A percentile compares a stretch with the other conserved stretches of the same genome.
Evolutionary conservation across 2,113 vertebrate genomes (phyloP).

Genomic region (Accipiter cooperii): DNA sequence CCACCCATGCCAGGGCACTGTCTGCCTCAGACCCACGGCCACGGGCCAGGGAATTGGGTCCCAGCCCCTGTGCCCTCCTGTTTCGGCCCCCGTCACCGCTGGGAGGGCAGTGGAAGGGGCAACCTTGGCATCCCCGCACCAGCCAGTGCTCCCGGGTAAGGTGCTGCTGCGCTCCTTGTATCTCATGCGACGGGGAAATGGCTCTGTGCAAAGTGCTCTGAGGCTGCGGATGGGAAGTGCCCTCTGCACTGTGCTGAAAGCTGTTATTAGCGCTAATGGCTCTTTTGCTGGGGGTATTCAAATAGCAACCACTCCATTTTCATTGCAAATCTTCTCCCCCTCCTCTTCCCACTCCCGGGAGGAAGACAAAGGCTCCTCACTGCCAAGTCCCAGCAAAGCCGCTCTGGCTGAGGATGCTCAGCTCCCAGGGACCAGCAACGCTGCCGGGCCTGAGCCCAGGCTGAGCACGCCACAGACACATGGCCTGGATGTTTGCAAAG

Average conservation of each 20-base stretch:
- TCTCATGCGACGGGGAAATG: neutral
- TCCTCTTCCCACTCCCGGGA: accelerated
- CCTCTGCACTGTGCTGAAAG: slow-evolving; percentile 35
- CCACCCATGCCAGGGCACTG: neutral
- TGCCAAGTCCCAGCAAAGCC: neutral
- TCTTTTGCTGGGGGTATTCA: neutral
- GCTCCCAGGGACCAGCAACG: neutral
- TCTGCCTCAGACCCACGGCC: neutral
- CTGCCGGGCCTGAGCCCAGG: neutral
- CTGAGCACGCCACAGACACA: neutral
- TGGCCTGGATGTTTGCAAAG: neutral
- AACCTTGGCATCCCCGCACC: neutral
- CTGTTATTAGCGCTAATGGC: slow-evolving; percentile 45
- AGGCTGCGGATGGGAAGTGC: slow-evolving; percentile 20
- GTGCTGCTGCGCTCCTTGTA: neutral
- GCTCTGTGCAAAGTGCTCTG: neutral
- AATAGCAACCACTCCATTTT: neutral
- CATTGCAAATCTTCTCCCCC: neutral
- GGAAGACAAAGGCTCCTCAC: neutral
- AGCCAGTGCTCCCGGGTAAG: neutral
- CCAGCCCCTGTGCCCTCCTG: neutral
- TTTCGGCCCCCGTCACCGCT: accelerated
- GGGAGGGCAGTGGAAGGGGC: neutral
- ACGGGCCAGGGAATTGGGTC: neutral
- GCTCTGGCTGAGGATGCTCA: neutral